Base-by-base conservation (phyloP, 2,113 vertebrate genomes). In the Channa argus region DNA sequence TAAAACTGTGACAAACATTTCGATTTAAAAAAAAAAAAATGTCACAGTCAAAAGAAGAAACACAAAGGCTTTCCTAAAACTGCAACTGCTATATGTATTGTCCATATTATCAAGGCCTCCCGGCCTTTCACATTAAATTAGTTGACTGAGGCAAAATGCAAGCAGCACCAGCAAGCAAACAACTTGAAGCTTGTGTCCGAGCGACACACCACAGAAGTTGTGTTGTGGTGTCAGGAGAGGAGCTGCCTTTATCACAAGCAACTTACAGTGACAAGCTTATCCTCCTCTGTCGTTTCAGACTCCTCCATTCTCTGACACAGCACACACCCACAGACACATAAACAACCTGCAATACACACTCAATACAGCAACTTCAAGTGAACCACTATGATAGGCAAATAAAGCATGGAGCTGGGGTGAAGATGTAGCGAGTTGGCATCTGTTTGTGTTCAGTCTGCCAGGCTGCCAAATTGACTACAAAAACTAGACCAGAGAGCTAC, bases 121-220 rank as follows among this genome's bases (percentile, higher is more conserved):
- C 58, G 80, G 91, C 84, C 85, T 91, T 88, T 95, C 93, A 93
- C 88, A 91, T 93, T 85, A 86, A 92, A 93, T 94, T 93, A 94
- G 89, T 73, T 93, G 91, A 94, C 92, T 91, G 93, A 92, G 89
- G 92, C 83, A 84, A 92, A 94, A 93, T 69, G 86, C 87, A 88
- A 91, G 90, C 80, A 85, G 86, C 92, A 93, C 88, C 91, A 87
- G 88, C 85, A 85, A 85, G 90, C 86, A 90, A 88, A 92, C 89
- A 88, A 88, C 65, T 74, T 58, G 76, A 78, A 86, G 89, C 89
- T 84, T 82, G 85, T 88, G 89, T 92, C 90, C 84, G 63, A 82
- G 84, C 80, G 89, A 91, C 86, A 82, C 88, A 79, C 83, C 87
- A 74, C 88, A 91, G 87, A 92, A 92, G 87, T 89, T 90, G 65